Percentiles rank a stretch among this genome's conserved stretches.
phyloP scores from a whole-genome alignment of 2,888 invertebrate species.

The Periphyllus acericola region DNA sequence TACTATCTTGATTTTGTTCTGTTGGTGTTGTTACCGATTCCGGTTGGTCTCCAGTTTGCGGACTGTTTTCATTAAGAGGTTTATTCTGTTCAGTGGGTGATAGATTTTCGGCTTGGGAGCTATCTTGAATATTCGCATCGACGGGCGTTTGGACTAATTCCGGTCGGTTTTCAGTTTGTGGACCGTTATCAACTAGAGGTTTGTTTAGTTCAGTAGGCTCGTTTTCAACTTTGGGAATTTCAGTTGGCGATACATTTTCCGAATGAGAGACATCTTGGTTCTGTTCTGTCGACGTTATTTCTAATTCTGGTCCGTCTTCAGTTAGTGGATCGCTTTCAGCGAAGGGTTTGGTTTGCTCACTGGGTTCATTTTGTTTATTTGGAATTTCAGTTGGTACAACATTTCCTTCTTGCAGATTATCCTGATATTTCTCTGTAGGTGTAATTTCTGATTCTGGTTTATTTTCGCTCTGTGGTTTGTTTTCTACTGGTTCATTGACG shows the following conservation, averaged over 20 bases:
- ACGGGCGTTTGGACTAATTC: not conserved
- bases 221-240: constrained; percentile 1
- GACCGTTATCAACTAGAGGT: not conserved
- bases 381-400: constrained; percentile 11
- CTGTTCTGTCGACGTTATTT: not conserved
- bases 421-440: constrained; percentile 1
- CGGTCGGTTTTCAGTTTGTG: not conserved
- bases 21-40: not conserved
- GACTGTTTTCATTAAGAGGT: not conserved
- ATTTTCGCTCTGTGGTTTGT: not conserved
- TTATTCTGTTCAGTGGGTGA: not conserved
- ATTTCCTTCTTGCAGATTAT: not conserved
- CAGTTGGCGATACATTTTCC: constrained; percentile 3
- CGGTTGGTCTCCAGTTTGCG: too few species aligned
- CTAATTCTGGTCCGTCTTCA: not conserved
- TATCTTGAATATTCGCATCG: not conserved
- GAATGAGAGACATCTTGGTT: not conserved
- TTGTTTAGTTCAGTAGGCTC: not conserved
- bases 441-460: not conserved
- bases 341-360: not conserved
- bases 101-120: not conserved
- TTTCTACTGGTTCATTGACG: not conserved
- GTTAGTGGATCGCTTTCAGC: not conserved
- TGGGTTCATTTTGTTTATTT: not conserved
- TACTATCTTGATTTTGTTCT: not conserved